A percentile compares a stretch with the other conserved stretches of the same genome.
These are phyloP conservation scores for Dryobates pubescens DNA, from an alignment of 2,797 vertebrate genomes.

Conservation along the genomic window DNA sequence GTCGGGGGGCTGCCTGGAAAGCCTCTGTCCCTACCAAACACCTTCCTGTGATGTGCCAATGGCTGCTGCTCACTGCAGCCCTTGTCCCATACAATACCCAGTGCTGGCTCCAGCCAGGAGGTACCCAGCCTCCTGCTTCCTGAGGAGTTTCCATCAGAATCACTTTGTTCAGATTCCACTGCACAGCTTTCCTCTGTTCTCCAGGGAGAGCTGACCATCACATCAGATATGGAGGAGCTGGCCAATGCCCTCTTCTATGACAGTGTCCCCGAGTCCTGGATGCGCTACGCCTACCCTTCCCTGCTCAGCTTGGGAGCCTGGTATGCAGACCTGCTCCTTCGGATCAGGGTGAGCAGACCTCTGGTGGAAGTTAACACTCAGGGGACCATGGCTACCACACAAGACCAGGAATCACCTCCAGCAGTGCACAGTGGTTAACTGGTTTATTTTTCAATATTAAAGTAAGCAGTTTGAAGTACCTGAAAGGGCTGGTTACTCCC, in stretches of 20 bases:
- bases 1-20: fast-evolving
- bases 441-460: slow-evolving; percentile 6
- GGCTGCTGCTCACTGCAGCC: fast-evolving
- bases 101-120: fast-evolving
- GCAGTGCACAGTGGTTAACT: neutral
- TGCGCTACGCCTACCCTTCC: slow-evolving; percentile 77
- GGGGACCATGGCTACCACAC: fast-evolving
- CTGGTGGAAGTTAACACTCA: neutral
- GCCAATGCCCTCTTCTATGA: slow-evolving; percentile 72
- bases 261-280: slow-evolving; percentile 70
- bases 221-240: slow-evolving; percentile 77
- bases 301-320: slow-evolving; percentile 74
- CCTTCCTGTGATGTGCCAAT: fast-evolving
- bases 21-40: neutral
- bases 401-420: neutral
- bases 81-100: fast-evolving
- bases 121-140: neutral
- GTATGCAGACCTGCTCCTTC: slow-evolving; percentile 75
- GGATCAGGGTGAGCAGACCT: slow-evolving; percentile 69
- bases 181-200: neutral
- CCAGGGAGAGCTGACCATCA: slow-evolving; percentile 79
- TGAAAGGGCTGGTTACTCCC: neutral
- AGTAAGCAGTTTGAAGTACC: neutral
- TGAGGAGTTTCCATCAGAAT: fast-evolving
- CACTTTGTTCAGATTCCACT: neutral